Conservation (phyloP, 2,113 vertebrate species). For the Dromaius novaehollandiae region DNA sequence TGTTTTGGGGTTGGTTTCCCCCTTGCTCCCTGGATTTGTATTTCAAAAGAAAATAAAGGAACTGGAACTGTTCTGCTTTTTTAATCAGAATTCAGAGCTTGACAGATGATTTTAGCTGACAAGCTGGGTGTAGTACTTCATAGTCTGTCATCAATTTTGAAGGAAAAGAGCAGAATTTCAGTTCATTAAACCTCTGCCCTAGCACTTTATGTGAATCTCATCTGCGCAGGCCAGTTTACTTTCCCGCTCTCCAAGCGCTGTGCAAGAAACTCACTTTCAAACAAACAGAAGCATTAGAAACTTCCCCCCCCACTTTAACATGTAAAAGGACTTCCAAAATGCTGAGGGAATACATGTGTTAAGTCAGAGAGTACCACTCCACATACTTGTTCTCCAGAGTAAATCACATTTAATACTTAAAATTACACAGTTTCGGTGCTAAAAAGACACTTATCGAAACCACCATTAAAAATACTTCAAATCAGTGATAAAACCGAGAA, state of each 20-base stretch:
- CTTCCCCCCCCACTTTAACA: background rate
- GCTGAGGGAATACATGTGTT: background rate
- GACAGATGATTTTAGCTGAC: background rate
- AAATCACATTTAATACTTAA: background rate
- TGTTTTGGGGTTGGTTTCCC: background rate
- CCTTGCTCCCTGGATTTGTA: background rate
- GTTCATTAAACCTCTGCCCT: background rate
- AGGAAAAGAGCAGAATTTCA: background rate
- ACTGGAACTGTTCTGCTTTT: background rate
- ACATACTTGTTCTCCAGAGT: background rate
- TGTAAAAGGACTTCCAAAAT: background rate
- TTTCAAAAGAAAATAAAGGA: background rate
- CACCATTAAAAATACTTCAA: background rate
- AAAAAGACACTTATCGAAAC: background rate
- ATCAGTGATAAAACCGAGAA: background rate
- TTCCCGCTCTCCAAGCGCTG: background rate
- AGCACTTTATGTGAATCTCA: background rate
- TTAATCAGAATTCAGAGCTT: background rate
- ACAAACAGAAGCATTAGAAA: background rate
- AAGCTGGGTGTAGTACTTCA: background rate
- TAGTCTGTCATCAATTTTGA: background rate
- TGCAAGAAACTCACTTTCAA: background rate
- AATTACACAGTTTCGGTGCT: background rate
- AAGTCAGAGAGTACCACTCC: background rate
- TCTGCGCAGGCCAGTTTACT: background rate